These are phyloP conservation scores for Alces alces DNA, from an alignment of 2,113 vertebrate genomes.

Conservation along the genomic window DNA sequence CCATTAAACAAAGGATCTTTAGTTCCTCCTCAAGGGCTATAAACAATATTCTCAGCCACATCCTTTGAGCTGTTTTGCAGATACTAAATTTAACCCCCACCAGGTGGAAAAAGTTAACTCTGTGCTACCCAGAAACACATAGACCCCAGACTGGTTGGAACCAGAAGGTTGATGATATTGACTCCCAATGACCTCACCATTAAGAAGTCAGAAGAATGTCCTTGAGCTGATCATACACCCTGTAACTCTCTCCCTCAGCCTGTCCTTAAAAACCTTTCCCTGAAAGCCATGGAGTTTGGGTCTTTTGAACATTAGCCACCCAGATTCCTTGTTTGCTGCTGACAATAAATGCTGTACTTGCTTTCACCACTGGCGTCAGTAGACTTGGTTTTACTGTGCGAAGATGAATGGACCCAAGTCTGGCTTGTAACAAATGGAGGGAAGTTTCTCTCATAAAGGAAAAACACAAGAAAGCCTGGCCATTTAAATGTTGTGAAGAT, in stretches of 20 bases:
- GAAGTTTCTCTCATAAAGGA: background rate
- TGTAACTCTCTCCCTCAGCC: background rate
- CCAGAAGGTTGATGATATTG: background rate
- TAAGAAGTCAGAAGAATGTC: background rate
- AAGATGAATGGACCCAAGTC: background rate
- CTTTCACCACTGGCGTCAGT: background rate
- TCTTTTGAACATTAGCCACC: background rate
- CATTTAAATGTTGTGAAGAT: background rate
- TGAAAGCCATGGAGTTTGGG: background rate
- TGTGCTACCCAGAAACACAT: background rate
- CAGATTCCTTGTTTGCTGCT: background rate
- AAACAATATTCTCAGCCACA: background rate
- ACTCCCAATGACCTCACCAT: background rate
- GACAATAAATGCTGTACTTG: background rate
- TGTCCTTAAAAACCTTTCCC: background rate
- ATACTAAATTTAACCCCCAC: background rate
- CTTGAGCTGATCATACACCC: background rate
- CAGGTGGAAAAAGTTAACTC: background rate
- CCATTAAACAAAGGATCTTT: background rate
- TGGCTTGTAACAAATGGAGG: background rate
- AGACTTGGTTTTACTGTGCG: background rate
- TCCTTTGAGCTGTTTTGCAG: background rate
- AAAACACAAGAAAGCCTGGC: background rate
- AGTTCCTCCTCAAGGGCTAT: background rate
- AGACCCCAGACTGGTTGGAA: background rate